Base-by-base conservation (phyloP, 1,140 invertebrate genomes). In the Rhyzopertha dominica region DNA sequence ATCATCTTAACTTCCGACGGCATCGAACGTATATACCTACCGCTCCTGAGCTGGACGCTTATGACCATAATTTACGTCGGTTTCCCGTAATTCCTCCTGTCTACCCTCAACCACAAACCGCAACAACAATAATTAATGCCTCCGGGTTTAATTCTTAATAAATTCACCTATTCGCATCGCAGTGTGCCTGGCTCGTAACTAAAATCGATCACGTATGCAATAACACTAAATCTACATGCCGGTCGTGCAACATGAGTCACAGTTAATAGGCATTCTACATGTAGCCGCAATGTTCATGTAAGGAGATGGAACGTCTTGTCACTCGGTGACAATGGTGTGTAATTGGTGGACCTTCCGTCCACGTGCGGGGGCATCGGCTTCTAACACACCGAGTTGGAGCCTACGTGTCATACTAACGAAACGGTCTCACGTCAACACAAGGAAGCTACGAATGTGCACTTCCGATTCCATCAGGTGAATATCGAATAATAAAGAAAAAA, bases 161-260 rank as follows among this genome's bases (percentile, higher is more conserved):
- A n/a, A n/a, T n/a, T n/a, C n/a, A n/a, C n/a, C n/a, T n/a, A n/a
- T n/a, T n/a, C n/a, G n/a, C n/a, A n/a, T n/a, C n/a, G n/a, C n/a
- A n/a, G n/a, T n/a, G n/a, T n/a, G 43, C 42, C 46, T 29, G 41
- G 19, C 36, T 42, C 50, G 46, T 38, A 52, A 49, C 23, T 40
- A 22, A 36, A 54, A 54, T 57, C 55, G 54, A 57, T 57, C 55
- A 57, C 46, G 35, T 48, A 26, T 46, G 55, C 55, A 57, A 54
- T 57, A 57, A 57, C 55, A 57, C 43, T 57, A 57, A 57, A 57
- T 57, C 49, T 57, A 52, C 52, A 57, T 57, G 52, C 49, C 35
- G 40, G 43, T 51, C 52, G 55, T 54, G 51, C 46, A 19, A 17
- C 52, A 54, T 57, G 55, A 53, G 32, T 57, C 55, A 49, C 32